A percentile compares a stretch with the other conserved stretches of the same genome.
Conservation (phyloP, 1,140 invertebrate genomes). For the Habropoda laboriosa region DNA sequence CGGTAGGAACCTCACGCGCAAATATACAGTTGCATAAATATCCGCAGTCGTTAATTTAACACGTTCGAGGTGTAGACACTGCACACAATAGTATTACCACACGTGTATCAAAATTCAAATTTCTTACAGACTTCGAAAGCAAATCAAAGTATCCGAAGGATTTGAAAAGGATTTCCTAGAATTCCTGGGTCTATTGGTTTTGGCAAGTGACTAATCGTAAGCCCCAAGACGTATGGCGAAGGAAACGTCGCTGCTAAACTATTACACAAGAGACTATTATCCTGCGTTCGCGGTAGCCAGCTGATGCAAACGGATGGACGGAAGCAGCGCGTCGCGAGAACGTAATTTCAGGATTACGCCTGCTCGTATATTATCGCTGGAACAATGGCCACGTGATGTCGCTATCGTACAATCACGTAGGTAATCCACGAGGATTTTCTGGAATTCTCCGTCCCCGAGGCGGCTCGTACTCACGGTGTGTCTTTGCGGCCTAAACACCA, state of each 20-base stretch:
- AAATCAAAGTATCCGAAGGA: too few species aligned
- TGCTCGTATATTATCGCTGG: conserved; percentile 67
- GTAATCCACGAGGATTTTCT: conserved; percentile 72
- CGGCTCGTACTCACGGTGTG: neutral
- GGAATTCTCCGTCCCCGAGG: conserved; percentile 59
- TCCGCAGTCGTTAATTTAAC: too few species aligned
- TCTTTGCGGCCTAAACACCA: conserved; percentile 26
- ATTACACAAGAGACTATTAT: conserved; percentile 70
- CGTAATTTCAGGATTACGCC: conserved; percentile 74
- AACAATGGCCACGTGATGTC: conserved; percentile 66
- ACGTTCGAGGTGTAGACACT: too few species aligned
- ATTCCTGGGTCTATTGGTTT: too few species aligned
- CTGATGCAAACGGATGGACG: conserved; percentile 54
- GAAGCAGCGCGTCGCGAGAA: conserved; percentile 61
- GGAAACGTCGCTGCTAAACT: conserved; percentile 61
- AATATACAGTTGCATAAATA: too few species aligned
- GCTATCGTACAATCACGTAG: conserved; percentile 70
- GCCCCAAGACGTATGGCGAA: too few species aligned
- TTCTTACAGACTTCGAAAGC: too few species aligned
- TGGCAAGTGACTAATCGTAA: too few species aligned
- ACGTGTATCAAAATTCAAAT: too few species aligned
- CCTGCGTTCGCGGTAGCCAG: conserved; percentile 35
- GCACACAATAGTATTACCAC: too few species aligned
- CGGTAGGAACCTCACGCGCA: too few species aligned
- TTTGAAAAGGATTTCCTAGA: too few species aligned